Conservation (phyloP, 1,140 invertebrate species). For the Hylyphantes graminicola region DNA sequence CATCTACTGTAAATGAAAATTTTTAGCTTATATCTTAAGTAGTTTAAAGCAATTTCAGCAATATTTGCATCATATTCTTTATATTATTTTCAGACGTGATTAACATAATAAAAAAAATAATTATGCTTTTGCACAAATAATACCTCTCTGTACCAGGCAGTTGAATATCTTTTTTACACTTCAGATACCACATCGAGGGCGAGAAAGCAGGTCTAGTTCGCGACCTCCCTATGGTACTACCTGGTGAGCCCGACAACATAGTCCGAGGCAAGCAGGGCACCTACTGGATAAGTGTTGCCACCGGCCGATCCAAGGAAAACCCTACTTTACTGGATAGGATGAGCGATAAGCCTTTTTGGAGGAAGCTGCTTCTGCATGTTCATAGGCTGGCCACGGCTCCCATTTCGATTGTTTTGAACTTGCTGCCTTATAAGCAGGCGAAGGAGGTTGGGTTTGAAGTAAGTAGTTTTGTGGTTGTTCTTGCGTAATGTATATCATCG, state of each 20-base stretch:
- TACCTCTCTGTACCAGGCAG: no score
- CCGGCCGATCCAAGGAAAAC: constrained; percentile 64
- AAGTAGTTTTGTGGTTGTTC: background rate
- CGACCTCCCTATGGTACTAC: constrained; percentile 82
- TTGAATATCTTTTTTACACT: background rate
- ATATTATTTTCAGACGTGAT: no score
- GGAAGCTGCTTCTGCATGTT: constrained; percentile 64
- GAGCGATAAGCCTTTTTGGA: constrained; percentile 65
- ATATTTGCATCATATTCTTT: no score
- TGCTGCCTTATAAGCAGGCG: constrained; percentile 23
- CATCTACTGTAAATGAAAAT: no score
- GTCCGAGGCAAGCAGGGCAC: constrained; percentile 76
- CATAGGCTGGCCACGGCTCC: constrained; percentile 28
- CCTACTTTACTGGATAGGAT: constrained; percentile 66
- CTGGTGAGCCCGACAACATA: constrained; percentile 85
- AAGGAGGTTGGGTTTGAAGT: constrained; percentile 55
- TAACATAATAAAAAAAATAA: no score
- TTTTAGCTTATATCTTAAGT: no score
- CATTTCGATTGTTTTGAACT: background rate
- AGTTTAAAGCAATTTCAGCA: no score
- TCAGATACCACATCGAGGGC: constrained; percentile 82
- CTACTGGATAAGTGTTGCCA: constrained; percentile 75
- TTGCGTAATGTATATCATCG: no score
- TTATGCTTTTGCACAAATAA: no score
- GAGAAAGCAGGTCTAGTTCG: constrained; percentile 76